phyloP scores from a whole-genome alignment of 2,888 invertebrate genomes.

The Agriopis leucophaearia region DNA sequence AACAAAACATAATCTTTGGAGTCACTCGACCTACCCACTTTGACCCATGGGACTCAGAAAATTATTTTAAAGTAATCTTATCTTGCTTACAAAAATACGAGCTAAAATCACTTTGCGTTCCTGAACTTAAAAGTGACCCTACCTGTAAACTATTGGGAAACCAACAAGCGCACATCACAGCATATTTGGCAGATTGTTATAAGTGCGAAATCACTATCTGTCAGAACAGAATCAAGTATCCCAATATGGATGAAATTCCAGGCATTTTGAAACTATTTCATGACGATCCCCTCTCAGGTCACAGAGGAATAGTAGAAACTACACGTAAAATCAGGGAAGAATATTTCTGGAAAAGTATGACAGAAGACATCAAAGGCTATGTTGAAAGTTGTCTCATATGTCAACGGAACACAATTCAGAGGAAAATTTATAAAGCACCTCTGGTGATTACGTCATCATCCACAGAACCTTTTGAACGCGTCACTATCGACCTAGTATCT shows the following conservation, averaged over 20 bases:
- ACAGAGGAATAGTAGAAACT: slow-evolving; percentile 53
- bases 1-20: background rate
- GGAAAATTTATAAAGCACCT: slow-evolving; percentile 53
- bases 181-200: background rate
- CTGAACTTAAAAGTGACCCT: slow-evolving; percentile 1
- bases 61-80: background rate
- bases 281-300: slow-evolving; percentile 53
- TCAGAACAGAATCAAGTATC: background rate
- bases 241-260: background rate
- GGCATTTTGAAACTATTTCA: slow-evolving; percentile 52
- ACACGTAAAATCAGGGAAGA: slow-evolving; percentile 52
- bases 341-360: slow-evolving; percentile 58
- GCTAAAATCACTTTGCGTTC: background rate
- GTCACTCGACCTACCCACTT: background rate
- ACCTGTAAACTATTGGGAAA: background rate
- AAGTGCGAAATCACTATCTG: background rate
- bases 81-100: background rate
- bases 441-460: slow-evolving; percentile 57
- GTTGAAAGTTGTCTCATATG: slow-evolving; percentile 49
- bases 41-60: background rate
- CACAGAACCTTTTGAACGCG: slow-evolving; percentile 55
- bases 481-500: slow-evolving; percentile 55
- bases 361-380: slow-evolving; percentile 52
- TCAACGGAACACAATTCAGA: slow-evolving; percentile 50
- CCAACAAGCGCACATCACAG: background rate